Evolutionary conservation across 2,888 invertebrate genomes (phyloP).

Genomic region (Crepidodera aurea): DNA sequence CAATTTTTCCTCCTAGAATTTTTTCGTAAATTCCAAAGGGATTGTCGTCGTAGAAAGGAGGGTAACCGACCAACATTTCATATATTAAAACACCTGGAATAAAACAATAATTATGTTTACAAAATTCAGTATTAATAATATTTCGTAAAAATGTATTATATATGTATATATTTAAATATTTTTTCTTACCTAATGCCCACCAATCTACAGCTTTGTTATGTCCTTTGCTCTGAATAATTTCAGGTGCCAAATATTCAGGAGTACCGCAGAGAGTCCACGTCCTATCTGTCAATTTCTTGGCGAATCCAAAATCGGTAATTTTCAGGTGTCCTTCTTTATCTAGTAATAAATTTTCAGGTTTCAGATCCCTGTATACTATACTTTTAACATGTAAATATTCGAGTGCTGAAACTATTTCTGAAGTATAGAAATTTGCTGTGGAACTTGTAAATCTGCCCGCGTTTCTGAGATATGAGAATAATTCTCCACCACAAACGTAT

Average conservation of each 20-base stretch:
- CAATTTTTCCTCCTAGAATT: constrained; percentile 92
- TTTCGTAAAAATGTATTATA: no score
- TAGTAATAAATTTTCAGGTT: constrained; percentile 93
- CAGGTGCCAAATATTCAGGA: constrained; percentile 96
- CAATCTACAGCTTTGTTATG: constrained; percentile 98
- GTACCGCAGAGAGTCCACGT: constrained; percentile 98
- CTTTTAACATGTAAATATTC: constrained; percentile 92
- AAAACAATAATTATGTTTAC: no score
- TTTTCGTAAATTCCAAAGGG: constrained; percentile 97
- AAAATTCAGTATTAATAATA: no score
- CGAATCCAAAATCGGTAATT: constrained; percentile 98
- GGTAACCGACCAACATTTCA: constrained; percentile 92
- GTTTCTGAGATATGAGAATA: constrained; percentile 94
- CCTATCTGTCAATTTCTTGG: constrained; percentile 91
- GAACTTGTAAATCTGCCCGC: constrained; percentile 89
- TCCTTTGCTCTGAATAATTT: constrained; percentile 97
- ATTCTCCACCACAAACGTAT: constrained; percentile 95
- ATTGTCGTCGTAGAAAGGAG: constrained; percentile 96
- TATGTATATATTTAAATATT: no score
- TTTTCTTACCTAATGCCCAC: constrained; percentile 90
- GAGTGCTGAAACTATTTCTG: constrained; percentile 92
- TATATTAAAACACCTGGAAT: constrained; percentile 85
- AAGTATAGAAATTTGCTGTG: constrained; percentile 90
- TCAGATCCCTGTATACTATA: constrained; percentile 89
- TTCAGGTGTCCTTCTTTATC: constrained; percentile 95